These are phyloP conservation scores for Pseudonaja textilis DNA, from an alignment of 2,113 vertebrate species.

Conservation along the genomic window DNA sequence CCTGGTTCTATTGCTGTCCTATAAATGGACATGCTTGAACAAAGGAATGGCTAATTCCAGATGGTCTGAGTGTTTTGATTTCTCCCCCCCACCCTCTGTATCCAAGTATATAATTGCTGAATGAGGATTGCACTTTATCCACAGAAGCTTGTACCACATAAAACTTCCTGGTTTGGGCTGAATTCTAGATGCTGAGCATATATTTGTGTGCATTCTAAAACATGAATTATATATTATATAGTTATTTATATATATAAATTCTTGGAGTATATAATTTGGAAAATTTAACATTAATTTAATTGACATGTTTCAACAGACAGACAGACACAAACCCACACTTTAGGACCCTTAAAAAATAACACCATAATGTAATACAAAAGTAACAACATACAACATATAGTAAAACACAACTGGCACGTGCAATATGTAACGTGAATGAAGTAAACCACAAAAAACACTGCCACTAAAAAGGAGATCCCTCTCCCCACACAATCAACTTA, in stretches of 20 bases:
- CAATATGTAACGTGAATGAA: neutral
- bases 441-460: neutral
- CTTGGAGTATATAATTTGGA: neutral
- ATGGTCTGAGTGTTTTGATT: neutral
- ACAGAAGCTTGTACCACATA: neutral
- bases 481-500: neutral
- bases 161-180: neutral
- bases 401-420: neutral
- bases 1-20: neutral
- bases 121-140: neutral
- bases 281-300: neutral
- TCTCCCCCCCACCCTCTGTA: no score
- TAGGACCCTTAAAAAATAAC: neutral
- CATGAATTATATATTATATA: neutral
- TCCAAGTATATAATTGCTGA: neutral
- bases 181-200: neutral
- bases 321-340: neutral
- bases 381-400: neutral
- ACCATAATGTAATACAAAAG: neutral
- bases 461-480: neutral
- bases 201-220: neutral
- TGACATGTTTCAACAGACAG: neutral
- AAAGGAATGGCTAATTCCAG: neutral
- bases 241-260: no score
- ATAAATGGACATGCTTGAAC: neutral